Evolutionary conservation across 2,797 vertebrate genomes (phyloP), one percentile per base, ranked within the genome.

Genomic region (Tapera naevia): DNA sequence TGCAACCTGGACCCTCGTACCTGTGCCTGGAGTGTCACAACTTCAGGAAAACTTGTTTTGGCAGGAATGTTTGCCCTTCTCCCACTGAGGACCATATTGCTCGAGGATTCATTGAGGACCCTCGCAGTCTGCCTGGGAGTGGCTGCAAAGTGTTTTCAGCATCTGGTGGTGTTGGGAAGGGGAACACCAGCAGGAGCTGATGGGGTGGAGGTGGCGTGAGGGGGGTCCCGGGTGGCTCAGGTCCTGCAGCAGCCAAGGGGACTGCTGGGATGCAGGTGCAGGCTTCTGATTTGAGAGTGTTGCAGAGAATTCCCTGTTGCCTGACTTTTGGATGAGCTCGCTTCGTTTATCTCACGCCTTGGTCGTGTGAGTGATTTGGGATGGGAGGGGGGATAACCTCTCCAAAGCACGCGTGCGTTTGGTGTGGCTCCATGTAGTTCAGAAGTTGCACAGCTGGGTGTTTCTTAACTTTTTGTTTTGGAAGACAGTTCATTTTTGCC

Each of bases 361-460:
- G 32, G 33, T 82, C 13, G 1, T n/a, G 50, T 53, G 86, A 91
- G 67, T 48, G 53, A 72, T 58, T 51, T 13, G 62, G 21, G 11
- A 39, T 39, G 64, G 79, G 66, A 67, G 32, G 32, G n/a, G 35
- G 35, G 3, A 48, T 25, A 56, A 80, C 65, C 37, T 78, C 35
- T 87, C 57, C 45, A 35, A 67, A 61, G 81, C 74, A 80, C 0
- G 0, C 7, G 1, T 80, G 0, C 37, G 24, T 73, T 95, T 91
- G 69, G 88, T 78, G 92, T 78, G 84, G 86, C 71, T 87, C 37
- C 67, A 0, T 58, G 45, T 50, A 54, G 37, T 27, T 86, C 54
- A 46, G 23, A 58, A 89, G n/a, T 54, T 92, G 46, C 69, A 74
- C 81, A 94, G 89, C 46, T 90, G 90, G 32, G 28, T 86, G 46